Evolutionary conservation across 2,797 vertebrate genomes (phyloP).

Genomic region (Malurus leucopterus): DNA sequence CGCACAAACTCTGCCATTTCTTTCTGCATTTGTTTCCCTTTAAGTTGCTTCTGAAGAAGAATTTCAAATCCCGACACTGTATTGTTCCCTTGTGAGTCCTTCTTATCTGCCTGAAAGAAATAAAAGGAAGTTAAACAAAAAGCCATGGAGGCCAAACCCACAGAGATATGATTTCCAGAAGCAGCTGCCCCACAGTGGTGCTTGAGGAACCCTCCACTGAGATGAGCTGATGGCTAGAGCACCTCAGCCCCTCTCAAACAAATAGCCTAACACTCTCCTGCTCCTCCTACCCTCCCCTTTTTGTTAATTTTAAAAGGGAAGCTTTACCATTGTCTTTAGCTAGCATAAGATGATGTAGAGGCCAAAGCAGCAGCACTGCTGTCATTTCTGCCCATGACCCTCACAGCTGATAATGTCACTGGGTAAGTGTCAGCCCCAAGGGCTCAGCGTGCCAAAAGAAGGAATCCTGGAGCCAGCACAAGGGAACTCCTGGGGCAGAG

Average conservation of each 20-base stretch:
- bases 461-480: background rate
- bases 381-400: background rate
- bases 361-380: background rate
- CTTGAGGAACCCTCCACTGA: background rate
- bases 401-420: background rate
- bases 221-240: background rate
- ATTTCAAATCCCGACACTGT: slow-evolving; percentile 91
- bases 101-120: slow-evolving; percentile 85
- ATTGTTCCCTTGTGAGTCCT: slow-evolving; percentile 89
- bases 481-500: background rate
- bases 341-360: background rate
- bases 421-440: background rate
- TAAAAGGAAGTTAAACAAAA: background rate
- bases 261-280: background rate
- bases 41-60: slow-evolving; percentile 93
- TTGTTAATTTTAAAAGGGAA: background rate
- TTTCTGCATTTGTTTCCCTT: slow-evolving; percentile 98
- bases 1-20: slow-evolving; percentile 97
- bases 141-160: background rate
- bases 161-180: background rate
- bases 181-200: background rate
- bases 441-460: background rate
- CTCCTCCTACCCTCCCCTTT: background rate
- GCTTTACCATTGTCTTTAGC: background rate
- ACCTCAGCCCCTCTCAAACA: background rate